Evolutionary conservation across 2,888 invertebrate species (phyloP).

Genomic region (Tigriopus californicus): DNA sequence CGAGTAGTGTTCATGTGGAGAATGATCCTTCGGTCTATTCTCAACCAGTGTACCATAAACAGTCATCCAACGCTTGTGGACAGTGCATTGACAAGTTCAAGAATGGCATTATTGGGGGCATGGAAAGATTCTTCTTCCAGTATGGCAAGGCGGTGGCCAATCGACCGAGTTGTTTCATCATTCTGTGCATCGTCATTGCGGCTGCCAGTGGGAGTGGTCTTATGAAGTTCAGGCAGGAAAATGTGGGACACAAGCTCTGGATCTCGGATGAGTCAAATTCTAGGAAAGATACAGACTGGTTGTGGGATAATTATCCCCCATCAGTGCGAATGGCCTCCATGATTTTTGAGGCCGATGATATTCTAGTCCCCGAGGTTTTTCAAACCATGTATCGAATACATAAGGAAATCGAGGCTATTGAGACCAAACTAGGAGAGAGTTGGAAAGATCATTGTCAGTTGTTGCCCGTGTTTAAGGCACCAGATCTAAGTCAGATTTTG

Average conservation of each 20-base stretch:
- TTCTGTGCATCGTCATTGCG: neutral
- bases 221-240: neutral
- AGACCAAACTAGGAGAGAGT: neutral
- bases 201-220: neutral
- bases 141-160: neutral
- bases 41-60: too few species aligned
- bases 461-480: slow-evolving; percentile 7
- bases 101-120: neutral
- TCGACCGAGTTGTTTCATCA: neutral
- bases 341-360: slow-evolving; percentile 28
- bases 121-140: neutral
- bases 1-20: neutral
- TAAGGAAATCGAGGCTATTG: neutral
- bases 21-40: neutral
- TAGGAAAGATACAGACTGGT: slow-evolving; percentile 25
- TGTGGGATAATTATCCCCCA: slow-evolving; percentile 23
- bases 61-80: too few species aligned
- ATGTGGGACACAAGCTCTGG: slow-evolving; percentile 22
- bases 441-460: neutral
- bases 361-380: slow-evolving; percentile 27
- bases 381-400: slow-evolving; percentile 18
- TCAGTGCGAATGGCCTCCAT: slow-evolving; percentile 28
- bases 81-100: neutral
- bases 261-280: slow-evolving; percentile 26
- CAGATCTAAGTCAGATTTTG: neutral